Evolutionary conservation across 2,888 invertebrate genomes (phyloP).

Genomic region (Heliconius aoede): DNA sequence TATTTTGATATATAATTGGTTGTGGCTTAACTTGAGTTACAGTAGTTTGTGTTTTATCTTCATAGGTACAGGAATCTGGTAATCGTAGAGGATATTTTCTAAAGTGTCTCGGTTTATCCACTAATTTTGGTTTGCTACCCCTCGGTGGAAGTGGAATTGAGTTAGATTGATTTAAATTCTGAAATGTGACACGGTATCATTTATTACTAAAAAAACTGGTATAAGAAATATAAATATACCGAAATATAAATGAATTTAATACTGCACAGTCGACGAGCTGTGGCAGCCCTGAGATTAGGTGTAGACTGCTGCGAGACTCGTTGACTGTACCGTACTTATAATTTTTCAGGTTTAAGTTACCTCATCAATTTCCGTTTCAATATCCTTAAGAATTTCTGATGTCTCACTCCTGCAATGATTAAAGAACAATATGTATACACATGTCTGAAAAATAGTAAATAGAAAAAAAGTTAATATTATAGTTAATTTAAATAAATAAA

Average conservation of each 20-base stretch:
- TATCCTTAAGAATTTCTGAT: slow-evolving; percentile 1
- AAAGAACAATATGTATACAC: neutral
- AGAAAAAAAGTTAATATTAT: no score
- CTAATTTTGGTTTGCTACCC: slow-evolving; percentile 64
- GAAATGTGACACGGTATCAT: slow-evolving; percentile 46
- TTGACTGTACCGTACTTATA: neutral
- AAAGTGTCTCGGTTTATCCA: slow-evolving; percentile 72
- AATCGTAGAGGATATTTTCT: slow-evolving; percentile 69
- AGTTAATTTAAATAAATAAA: neutral
- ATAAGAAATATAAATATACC: neutral
- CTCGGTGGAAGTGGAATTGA: slow-evolving; percentile 70
- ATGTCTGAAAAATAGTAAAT: no score
- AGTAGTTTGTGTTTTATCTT: slow-evolving; percentile 2
- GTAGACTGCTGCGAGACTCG: neutral
- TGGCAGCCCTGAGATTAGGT: neutral
- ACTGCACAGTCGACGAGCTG: neutral
- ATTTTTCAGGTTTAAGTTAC: neutral
- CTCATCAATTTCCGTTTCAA: neutral
- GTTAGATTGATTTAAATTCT: slow-evolving; percentile 56
- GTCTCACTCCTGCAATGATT: neutral
- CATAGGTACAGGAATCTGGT: slow-evolving; percentile 43
- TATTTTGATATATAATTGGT: slow-evolving; percentile 69
- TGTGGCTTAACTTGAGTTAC: slow-evolving; percentile 32
- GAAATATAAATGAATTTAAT: neutral
- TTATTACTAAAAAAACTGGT: neutral